Evolutionary conservation across 92 coral and sea anemone genomes (phyloP).

Genomic region (Phenganax stokvisi): DNA sequence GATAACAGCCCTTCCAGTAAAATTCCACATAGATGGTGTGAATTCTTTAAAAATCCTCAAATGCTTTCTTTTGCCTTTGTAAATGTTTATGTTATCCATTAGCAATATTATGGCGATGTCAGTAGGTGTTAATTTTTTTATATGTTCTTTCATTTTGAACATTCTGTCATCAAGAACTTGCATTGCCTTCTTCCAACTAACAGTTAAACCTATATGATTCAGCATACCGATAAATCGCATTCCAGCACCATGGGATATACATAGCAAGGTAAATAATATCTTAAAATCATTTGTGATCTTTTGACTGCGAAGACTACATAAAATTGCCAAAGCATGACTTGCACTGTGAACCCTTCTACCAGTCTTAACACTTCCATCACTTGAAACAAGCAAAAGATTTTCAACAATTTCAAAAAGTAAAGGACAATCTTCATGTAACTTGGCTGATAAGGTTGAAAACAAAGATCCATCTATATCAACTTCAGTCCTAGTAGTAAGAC

Average conservation of each 20-base stretch:
- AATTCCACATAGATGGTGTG: slow-evolving; percentile 48
- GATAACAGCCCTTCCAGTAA: slow-evolving; percentile 43
- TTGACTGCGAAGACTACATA: slow-evolving; percentile 32
- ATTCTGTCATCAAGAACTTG: slow-evolving; percentile 35
- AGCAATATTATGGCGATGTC: slow-evolving; percentile 40
- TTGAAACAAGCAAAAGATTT: not conserved
- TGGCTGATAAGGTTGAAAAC: slow-evolving; percentile 2
- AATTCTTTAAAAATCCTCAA: slow-evolving; percentile 34
- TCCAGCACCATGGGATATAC: slow-evolving; percentile 41
- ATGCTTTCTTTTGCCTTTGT: slow-evolving; percentile 48
- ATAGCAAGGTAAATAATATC: slow-evolving; percentile 32
- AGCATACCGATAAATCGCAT: slow-evolving; percentile 35
- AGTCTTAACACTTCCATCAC: slow-evolving; percentile 12
- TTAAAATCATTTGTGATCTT: slow-evolving; percentile 42
- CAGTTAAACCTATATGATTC: slow-evolving; percentile 42
- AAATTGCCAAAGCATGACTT: slow-evolving; percentile 32
- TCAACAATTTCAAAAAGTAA: slow-evolving; percentile 22
- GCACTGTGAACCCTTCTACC: slow-evolving; percentile 16
- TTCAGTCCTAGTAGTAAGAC: not conserved
- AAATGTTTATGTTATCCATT: slow-evolving; percentile 48
- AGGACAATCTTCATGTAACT: slow-evolving; percentile 3
- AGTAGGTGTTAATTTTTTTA: slow-evolving; percentile 29
- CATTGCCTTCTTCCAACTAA: slow-evolving; percentile 47
- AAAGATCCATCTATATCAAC: slow-evolving; percentile 14
- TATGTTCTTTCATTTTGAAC: slow-evolving; percentile 15